Conservation (phyloP, 2,113 vertebrate genomes). For the Brienomyrus brachyistius region DNA sequence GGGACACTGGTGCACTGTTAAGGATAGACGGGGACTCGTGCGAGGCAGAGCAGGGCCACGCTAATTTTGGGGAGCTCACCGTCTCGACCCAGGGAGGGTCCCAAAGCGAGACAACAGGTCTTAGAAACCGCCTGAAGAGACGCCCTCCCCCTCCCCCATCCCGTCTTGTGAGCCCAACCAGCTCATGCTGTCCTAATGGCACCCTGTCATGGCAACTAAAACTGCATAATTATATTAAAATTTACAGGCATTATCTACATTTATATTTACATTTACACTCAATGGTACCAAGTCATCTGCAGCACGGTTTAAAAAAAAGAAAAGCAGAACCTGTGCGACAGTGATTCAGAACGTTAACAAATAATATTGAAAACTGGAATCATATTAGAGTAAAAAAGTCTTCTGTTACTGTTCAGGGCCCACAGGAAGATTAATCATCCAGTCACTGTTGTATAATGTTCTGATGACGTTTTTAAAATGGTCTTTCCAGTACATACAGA, state of each 20-base stretch:
- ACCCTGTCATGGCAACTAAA: not conserved
- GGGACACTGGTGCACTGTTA: not conserved
- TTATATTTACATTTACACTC: constrained; percentile 6
- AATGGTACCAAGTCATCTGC: not conserved
- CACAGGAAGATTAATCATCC: not conserved
- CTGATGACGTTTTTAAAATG: not conserved
- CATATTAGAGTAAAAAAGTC: not conserved
- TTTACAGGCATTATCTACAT: constrained; percentile 1
- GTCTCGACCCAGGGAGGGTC: not conserved
- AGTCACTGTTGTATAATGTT: not conserved
- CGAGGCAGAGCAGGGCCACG: not conserved
- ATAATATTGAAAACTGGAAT: not conserved
- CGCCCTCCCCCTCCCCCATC: not conserved
- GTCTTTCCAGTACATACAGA: not conserved
- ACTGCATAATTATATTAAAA: not conserved
- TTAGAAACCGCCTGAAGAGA: not conserved
- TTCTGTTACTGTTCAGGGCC: not conserved
- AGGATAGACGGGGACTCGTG: not conserved
- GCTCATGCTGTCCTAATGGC: not conserved
- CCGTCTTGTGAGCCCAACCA: not conserved
- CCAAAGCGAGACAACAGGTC: not conserved
- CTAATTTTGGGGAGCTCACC: not conserved
- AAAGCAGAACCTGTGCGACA: not conserved
- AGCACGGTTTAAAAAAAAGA: not conserved
- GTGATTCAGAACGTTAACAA: not conserved